A percentile compares a stretch with the other conserved stretches of the same genome.
These are phyloP conservation scores for Vulpes vulpes DNA, from an alignment of 2,113 vertebrate species.

Conservation along the genomic window DNA sequence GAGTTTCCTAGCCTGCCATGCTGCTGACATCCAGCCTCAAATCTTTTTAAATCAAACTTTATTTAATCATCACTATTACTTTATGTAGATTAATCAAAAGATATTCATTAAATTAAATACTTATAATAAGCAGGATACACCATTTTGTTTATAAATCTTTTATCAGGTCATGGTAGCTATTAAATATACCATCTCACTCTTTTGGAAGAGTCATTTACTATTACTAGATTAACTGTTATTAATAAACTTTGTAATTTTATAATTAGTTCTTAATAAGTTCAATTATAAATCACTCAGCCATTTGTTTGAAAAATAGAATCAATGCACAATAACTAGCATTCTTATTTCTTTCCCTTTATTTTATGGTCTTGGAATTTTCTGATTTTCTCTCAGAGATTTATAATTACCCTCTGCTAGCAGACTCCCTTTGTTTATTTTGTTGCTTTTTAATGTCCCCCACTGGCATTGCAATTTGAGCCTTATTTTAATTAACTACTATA, in stretches of 20 bases:
- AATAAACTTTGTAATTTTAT: not conserved
- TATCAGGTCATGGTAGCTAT: not conserved
- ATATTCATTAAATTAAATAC: not conserved
- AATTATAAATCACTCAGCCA: constrained; percentile 5
- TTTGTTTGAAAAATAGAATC: not conserved
- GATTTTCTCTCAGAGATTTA: constrained; percentile 5
- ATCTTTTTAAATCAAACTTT: constrained; percentile 20
- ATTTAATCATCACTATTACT: constrained; percentile 6
- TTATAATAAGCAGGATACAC: not conserved
- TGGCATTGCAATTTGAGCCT: not conserved
- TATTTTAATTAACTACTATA: not conserved
- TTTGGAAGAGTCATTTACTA: not conserved
- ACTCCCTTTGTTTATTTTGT: not conserved
- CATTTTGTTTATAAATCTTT: constrained; percentile 37
- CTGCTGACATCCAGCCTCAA: not conserved
- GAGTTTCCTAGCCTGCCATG: not conserved
- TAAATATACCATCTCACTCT: not conserved
- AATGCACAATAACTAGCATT: not conserved
- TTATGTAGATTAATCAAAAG: not conserved
- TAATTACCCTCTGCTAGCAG: not conserved
- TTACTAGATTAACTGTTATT: constrained; percentile 28
- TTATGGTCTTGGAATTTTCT: not conserved
- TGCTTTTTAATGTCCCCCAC: not conserved
- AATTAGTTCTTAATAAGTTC: constrained; percentile 20
- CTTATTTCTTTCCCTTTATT: not conserved